Evolutionary conservation across 2,113 vertebrate species (phyloP), one percentile per base, ranked within the genome.

Genomic region (Trinectes maculatus): DNA sequence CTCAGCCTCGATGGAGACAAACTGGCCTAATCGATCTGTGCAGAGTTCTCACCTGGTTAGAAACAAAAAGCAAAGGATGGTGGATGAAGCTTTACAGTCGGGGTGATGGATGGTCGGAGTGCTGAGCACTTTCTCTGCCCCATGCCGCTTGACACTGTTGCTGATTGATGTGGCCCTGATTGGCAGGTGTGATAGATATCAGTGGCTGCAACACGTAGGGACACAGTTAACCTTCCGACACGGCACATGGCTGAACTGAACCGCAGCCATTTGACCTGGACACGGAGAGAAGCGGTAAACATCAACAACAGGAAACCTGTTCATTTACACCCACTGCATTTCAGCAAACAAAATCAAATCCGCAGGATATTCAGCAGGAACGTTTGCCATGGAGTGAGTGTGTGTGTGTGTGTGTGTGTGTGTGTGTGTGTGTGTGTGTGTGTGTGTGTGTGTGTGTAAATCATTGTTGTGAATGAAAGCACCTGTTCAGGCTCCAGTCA

Each of bases 81-180:
- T 1, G 9, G 37, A 51, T 58, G 78, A 66, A n/a, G 8, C 11
- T 22, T 72, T 72, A 58, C 65, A 70, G 64, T 25, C 33, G 8
- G 39, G n/a, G 33, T 78, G 79, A 82, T 64, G 74, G 59, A 82
- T 83, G 66, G 18, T 67, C 19, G 46, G 62, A 48, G 15, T 46
- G 37, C 36, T 8, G 54, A 60, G 40, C 80, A 84, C 90, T 92
- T 91, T 92, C 91, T 80, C 91, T 85, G 77, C 42, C 44, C 80
- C 77, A 68, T 58, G 80, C 61, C 21, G 46, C 18, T 62, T 59
- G 79, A 86, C 85, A 80, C 55, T 34, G 3, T 15, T 19, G 54
- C 31, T 92, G 92, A 91, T 87, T 46, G 78, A 93, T 89, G 86
- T 42, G 46, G n/a, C 21, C 4, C 53, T 82, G 87, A 87, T 80